Evolutionary conservation across 2,888 invertebrate genomes (phyloP).

Genomic region (Colletes collaris): DNA sequence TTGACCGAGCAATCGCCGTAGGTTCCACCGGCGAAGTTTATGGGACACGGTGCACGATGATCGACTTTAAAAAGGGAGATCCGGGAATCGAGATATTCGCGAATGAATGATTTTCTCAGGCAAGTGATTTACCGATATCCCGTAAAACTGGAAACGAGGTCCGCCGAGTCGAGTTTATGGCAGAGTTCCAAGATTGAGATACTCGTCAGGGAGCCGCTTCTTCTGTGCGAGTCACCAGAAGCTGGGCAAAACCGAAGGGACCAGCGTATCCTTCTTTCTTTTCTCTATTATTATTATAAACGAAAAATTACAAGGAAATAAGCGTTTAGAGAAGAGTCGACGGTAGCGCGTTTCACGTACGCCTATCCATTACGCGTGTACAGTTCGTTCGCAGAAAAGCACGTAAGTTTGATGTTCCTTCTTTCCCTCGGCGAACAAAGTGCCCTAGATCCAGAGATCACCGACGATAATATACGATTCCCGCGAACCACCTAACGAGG

Average conservation of each 20-base stretch:
- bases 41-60: neutral
- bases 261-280: neutral
- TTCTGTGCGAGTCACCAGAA: constrained; percentile 1
- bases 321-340: no score
- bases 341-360: no score
- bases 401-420: no score
- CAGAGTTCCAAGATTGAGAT: constrained; percentile 20
- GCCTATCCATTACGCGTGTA: no score
- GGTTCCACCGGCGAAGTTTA: constrained; percentile 34
- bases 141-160: constrained; percentile 12
- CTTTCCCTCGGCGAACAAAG: neutral
- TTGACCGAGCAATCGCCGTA: constrained; percentile 21
- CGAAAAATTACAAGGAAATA: no score
- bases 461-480: neutral
- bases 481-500: constrained; percentile 16
- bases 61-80: constrained; percentile 47
- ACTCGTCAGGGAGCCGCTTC: constrained; percentile 3
- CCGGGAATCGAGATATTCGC: constrained; percentile 38
- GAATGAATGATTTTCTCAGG: constrained; percentile 39
- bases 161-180: constrained; percentile 8
- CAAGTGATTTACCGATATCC: constrained; percentile 41
- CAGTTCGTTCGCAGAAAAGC: no score
- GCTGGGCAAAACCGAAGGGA: neutral
- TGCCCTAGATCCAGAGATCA: constrained; percentile 1
- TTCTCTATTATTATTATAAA: neutral